These are phyloP conservation scores for Lamprotornis superbus DNA, from an alignment of 2,113 vertebrate species.

Conservation along the genomic window DNA sequence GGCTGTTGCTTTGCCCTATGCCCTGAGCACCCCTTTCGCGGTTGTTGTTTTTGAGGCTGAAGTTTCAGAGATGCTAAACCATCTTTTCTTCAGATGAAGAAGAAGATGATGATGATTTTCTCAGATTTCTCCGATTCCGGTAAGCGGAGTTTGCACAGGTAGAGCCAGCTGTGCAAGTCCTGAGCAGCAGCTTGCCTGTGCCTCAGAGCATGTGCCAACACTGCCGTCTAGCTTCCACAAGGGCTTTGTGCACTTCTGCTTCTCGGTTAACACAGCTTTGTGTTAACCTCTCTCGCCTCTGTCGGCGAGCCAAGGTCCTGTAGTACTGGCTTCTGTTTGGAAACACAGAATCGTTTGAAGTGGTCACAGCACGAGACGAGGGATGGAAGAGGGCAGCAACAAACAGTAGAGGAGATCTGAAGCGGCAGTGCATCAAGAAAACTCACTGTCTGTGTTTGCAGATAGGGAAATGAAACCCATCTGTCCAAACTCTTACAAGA, in stretches of 20 bases:
- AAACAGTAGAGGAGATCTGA: neutral
- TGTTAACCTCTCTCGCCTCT: rapidly evolving
- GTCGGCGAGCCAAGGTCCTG: rapidly evolving
- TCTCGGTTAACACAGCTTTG: neutral
- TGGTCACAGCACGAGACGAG: rapidly evolving
- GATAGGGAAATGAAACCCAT: neutral
- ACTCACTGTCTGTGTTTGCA: neutral
- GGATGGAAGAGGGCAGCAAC: neutral
- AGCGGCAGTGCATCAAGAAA: neutral
- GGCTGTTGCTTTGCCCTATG: neutral
- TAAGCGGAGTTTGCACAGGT: rapidly evolving
- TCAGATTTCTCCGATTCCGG: neutral
- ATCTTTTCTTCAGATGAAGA: neutral
- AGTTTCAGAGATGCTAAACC: neutral
- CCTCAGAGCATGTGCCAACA: neutral
- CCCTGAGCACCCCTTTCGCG: neutral
- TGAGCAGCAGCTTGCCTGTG: neutral
- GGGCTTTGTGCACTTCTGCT: neutral
- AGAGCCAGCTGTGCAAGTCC: neutral
- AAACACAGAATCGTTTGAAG: neutral
- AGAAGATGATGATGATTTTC: too few species aligned
- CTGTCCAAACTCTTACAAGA: neutral
- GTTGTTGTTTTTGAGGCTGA: neutral
- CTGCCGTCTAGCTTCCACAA: neutral
- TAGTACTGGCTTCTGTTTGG: neutral